These are phyloP conservation scores for Redunca redunca DNA, from an alignment of 2,113 vertebrate genomes.

Conservation along the genomic window DNA sequence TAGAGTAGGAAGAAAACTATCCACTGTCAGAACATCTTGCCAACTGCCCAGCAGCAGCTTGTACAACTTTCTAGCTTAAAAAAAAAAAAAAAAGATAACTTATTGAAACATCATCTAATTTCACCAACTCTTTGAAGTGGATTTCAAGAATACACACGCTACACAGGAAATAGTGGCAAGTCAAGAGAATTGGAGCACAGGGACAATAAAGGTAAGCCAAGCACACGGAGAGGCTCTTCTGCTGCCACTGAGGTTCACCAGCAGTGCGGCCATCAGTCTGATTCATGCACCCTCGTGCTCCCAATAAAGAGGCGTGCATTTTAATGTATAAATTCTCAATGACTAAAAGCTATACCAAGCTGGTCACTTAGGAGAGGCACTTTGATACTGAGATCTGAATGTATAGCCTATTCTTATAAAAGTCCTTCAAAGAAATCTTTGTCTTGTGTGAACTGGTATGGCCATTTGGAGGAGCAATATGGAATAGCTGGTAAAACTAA, in stretches of 20 bases:
- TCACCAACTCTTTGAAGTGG: background rate
- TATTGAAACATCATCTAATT: background rate
- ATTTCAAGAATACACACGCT: background rate
- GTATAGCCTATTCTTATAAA: background rate
- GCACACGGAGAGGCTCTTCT: background rate
- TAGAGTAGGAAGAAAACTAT: background rate
- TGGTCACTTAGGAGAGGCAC: background rate
- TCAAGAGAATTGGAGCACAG: background rate
- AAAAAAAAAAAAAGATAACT: background rate
- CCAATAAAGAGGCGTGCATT: background rate
- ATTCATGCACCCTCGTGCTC: fast-evolving
- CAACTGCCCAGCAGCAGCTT: background rate
- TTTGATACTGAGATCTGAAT: background rate
- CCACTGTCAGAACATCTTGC: background rate
- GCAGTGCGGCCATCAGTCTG: background rate
- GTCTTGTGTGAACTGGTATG: background rate
- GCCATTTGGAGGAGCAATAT: background rate
- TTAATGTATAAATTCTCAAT: background rate
- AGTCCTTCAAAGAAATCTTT: background rate
- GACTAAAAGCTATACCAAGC: background rate
- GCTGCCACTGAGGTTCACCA: background rate
- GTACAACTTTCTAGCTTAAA: background rate
- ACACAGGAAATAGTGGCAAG: background rate
- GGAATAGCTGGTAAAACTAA: background rate
- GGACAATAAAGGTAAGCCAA: background rate